phyloP scores from a whole-genome alignment of 2,797 vertebrate genomes.

The Sebastes vulpes region DNA sequence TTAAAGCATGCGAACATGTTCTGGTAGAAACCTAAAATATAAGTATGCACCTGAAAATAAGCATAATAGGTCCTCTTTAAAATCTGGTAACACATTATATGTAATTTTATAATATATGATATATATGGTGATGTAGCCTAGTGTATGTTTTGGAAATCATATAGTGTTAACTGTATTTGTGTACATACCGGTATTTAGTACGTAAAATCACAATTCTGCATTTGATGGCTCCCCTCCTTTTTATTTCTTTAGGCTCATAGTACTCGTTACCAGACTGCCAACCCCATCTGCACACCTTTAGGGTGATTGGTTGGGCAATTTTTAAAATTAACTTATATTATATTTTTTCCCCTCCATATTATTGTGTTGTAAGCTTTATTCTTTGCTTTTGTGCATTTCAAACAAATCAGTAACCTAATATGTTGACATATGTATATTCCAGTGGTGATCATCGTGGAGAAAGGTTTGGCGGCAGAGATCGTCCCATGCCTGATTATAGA shows the following conservation, averaged over 20 bases:
- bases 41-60: no score
- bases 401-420: constrained; percentile 8
- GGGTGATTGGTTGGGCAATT: neutral
- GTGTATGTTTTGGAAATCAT: neutral
- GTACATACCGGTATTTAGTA: neutral
- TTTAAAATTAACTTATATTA: neutral
- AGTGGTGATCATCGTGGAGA: constrained; percentile 95
- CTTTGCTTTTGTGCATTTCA: neutral
- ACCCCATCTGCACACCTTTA: fast-evolving
- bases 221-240: neutral
- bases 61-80: no score
- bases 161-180: neutral
- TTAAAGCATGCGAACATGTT: no score
- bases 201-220: neutral
- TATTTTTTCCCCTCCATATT: neutral
- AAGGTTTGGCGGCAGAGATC: constrained; percentile 94
- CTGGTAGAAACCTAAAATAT: no score
- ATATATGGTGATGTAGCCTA: neutral
- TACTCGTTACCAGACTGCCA: neutral
- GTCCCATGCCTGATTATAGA: constrained; percentile 92
- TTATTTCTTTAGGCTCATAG: neutral
- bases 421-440: constrained; percentile 66
- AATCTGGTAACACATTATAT: neutral
- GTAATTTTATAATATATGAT: neutral
- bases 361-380: neutral